Conservation (phyloP, 2,113 vertebrate species). For the Himantopus leucocephalus region DNA sequence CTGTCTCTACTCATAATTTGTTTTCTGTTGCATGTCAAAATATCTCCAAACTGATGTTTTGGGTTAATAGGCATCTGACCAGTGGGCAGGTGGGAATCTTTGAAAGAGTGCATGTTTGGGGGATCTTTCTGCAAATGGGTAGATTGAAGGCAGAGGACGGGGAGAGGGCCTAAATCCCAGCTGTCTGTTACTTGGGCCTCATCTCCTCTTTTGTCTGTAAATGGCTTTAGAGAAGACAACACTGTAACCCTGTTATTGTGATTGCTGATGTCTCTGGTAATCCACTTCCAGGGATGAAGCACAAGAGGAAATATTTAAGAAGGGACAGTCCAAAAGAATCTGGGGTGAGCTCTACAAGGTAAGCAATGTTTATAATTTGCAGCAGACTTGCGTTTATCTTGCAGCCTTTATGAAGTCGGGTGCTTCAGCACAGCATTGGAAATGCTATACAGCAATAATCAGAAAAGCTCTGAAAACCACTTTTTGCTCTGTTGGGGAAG, state of each 20-base stretch:
- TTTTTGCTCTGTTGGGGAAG: not conserved
- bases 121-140: not conserved
- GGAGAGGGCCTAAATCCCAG: not conserved
- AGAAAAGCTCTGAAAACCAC: not conserved
- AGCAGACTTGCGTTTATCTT: not conserved
- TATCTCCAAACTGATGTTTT: not conserved
- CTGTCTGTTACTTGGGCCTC: not conserved
- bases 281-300: conserved; percentile 81
- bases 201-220: not conserved
- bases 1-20: not conserved
- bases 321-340: conserved; percentile 96
- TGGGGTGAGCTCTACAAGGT: conserved; percentile 99
- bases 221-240: not conserved
- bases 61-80: not conserved
- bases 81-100: not conserved
- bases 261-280: conserved; percentile 26
- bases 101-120: not conserved
- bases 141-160: accelerated
- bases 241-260: not conserved
- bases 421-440: not conserved
- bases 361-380: not conserved
- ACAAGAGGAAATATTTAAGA: conserved; percentile 94
- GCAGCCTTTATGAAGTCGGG: not conserved
- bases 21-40: not conserved
- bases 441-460: not conserved